Evolutionary conservation across 2,797 vertebrate genomes (phyloP).

Genomic region (Sarcophilus harrisii): DNA sequence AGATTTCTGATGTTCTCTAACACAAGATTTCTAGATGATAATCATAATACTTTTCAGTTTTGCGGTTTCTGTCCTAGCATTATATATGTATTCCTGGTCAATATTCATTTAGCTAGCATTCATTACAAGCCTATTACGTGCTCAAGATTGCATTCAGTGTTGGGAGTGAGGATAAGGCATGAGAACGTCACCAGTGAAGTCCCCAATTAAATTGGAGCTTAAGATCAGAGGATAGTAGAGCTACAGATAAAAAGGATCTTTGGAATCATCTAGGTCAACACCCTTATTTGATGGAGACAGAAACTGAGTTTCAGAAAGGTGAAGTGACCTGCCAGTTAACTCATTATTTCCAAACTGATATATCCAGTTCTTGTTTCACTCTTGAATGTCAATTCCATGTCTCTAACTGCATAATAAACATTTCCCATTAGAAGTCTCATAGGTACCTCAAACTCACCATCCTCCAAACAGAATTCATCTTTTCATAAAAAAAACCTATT

Average conservation of each 20-base stretch:
- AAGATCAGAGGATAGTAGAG: background rate
- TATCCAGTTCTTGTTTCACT: background rate
- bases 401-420: background rate
- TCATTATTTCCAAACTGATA: background rate
- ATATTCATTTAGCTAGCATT: background rate
- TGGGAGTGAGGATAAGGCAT: background rate
- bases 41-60: background rate
- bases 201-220: background rate
- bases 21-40: background rate
- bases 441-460: background rate
- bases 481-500: background rate
- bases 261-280: background rate
- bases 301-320: background rate
- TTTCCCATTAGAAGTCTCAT: background rate
- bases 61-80: background rate
- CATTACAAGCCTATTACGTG: background rate
- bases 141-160: background rate
- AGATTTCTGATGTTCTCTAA: background rate
- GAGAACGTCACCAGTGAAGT: background rate
- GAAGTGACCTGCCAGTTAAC: background rate
- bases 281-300: background rate
- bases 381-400: background rate
- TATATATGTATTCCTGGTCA: background rate
- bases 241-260: background rate
- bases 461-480: background rate